Evolutionary conservation across 2,113 vertebrate species (phyloP).

Genomic region (Etia nguti): DNA sequence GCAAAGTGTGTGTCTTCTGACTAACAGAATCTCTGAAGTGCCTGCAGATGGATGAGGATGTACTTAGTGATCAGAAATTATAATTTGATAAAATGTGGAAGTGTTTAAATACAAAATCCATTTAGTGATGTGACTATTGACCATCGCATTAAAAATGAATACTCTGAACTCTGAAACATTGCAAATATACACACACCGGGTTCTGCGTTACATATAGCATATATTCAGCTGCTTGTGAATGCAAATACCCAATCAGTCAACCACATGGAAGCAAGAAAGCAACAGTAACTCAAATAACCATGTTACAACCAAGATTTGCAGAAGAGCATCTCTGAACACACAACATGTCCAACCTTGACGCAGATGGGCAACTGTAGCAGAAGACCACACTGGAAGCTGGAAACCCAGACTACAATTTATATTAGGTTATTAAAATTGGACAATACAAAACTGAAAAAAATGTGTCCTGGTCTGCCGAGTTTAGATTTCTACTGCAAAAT

Average conservation of each 20-base stretch:
- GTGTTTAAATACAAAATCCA: neutral
- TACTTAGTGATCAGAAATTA: neutral
- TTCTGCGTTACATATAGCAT: neutral
- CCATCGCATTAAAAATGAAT: neutral
- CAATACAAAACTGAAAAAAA: neutral
- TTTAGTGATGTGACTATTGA: neutral
- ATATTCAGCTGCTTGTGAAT: neutral
- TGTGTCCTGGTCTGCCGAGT: accelerated
- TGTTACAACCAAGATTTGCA: neutral
- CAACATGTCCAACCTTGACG: neutral
- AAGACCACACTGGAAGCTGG: neutral
- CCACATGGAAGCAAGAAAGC: neutral
- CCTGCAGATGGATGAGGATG: neutral
- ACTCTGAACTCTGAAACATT: neutral
- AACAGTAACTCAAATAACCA: neutral
- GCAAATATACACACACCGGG: accelerated
- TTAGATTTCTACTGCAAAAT: neutral
- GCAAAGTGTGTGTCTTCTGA: neutral
- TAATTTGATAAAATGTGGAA: neutral
- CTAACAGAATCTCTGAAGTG: neutral
- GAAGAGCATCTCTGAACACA: neutral
- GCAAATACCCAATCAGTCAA: neutral
- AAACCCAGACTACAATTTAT: accelerated
- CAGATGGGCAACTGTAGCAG: accelerated
- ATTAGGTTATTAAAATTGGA: neutral